Base-by-base conservation (phyloP, 2,113 vertebrate species). In the Pelodiscus sinensis region DNA sequence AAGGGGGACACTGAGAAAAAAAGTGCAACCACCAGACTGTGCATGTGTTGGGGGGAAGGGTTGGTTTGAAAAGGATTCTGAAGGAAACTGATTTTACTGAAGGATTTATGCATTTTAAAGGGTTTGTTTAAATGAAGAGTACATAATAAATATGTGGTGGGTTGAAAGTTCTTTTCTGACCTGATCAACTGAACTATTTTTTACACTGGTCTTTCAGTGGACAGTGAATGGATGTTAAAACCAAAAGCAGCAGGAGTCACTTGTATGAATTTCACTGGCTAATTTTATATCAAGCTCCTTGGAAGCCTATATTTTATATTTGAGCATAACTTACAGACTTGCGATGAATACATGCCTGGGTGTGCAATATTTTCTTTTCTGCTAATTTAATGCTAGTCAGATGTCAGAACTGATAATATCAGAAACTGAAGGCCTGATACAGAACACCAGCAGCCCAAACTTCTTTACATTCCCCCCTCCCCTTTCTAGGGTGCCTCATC, bases 1-100 rank as follows among this genome's bases (percentile, higher is more conserved):
- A 97, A 96, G 95, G 95, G 97, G 97, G 89, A 96, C 81, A 51
- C 79, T 81, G 93, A 79, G 82, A 62, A 78, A 79, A 92, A 77
- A 86, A 84, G 94, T 92, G 92, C 81, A 92, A 96, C 86, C 91
- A 93, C 77, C 87, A 93, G 92, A 94, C 91, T 93, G 81, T 9
- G 31, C 14, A 81, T 80, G 79, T 94, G 91, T 79, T 89, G 68
- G 18, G 55, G 57, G 9, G 65, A 27, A 31, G 87, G 90, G 56
- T 68, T 82, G 24, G 79, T 62, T 81, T 58, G 0, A 82, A 90
- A 50, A 60, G 25, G 73, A 77, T 89, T 90, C 27, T 88, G 73
- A 77, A 16, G 80, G 44, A 80, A 71, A 9, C 4, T 8, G 9
- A 87, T 80, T 93, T 62, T 85, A 75, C 51, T 38, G 18, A 51